Conservation (phyloP, 2,888 invertebrate genomes). For the Drosophila siamana region DNA sequence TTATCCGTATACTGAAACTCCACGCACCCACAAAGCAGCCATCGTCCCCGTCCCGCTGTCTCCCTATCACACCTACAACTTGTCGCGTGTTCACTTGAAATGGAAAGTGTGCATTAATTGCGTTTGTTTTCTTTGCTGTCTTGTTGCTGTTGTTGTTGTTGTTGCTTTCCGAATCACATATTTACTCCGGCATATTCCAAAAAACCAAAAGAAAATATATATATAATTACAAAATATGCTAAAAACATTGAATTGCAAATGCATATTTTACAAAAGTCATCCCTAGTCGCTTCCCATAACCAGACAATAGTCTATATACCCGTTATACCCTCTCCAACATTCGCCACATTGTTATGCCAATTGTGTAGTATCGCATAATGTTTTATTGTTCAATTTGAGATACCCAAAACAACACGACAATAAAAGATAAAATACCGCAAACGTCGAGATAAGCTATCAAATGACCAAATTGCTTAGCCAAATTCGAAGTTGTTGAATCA, state of each 20-base stretch:
- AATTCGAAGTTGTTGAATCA: constrained; percentile 1
- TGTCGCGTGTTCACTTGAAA: constrained; percentile 72
- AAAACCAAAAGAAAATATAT: background rate
- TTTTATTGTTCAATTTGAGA: constrained; percentile 22
- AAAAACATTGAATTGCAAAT: constrained; percentile 17
- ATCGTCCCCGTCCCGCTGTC: background rate
- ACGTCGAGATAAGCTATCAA: constrained; percentile 15
- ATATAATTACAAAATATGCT: constrained; percentile 15
- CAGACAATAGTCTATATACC: constrained; percentile 9
- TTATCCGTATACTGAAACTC: constrained; percentile 35
- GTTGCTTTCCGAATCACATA: constrained; percentile 9
- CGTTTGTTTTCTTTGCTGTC: constrained; percentile 56
- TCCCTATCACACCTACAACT: constrained; percentile 18
- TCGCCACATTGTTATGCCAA: constrained; percentile 4
- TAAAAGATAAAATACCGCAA: constrained; percentile 19
- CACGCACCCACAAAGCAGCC: constrained; percentile 38
- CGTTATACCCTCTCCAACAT: constrained; percentile 12
- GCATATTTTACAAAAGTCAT: constrained; percentile 23
- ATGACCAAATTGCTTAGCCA: constrained; percentile 6
- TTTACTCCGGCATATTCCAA: background rate
- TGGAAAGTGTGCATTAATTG: constrained; percentile 77
- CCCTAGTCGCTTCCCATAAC: background rate
- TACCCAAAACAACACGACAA: constrained; percentile 7
- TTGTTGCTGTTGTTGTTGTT: background rate
- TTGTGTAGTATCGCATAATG: constrained; percentile 13